A percentile compares a stretch with the other conserved stretches of the same genome.
These are phyloP conservation scores for Champsocephalus gunnari DNA, from an alignment of 2,797 vertebrate genomes.

Conservation along the genomic window DNA sequence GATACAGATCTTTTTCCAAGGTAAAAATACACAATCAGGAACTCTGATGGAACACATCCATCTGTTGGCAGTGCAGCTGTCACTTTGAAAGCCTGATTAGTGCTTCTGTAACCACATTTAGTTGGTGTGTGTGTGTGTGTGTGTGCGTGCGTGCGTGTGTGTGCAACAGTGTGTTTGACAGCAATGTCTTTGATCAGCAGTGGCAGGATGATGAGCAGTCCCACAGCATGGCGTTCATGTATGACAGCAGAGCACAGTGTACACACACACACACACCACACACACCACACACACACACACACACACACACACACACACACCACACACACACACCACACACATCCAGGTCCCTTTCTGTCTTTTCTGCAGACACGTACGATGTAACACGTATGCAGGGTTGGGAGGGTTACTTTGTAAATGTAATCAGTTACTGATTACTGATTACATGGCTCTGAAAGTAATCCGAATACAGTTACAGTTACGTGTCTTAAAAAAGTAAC, in stretches of 20 bases:
- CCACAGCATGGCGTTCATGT: slow-evolving; percentile 43
- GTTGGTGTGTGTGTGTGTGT: slow-evolving; percentile 1
- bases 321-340: too few relatives aligned
- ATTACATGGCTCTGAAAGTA: too few relatives aligned
- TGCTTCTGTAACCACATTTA: slow-evolving; percentile 36
- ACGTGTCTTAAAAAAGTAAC: too few relatives aligned
- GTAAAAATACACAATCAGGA: slow-evolving; percentile 41
- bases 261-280: background rate
- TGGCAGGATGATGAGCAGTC: slow-evolving; percentile 61
- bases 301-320: slow-evolving; percentile 29
- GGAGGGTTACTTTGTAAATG: too few relatives aligned
- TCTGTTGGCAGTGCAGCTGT: slow-evolving; percentile 56
- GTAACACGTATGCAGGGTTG: too few relatives aligned
- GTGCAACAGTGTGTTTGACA: slow-evolving; percentile 38
- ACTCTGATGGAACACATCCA: slow-evolving; percentile 54
- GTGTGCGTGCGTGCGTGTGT: background rate
- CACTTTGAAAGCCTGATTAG: slow-evolving; percentile 40
- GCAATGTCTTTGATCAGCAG: slow-evolving; percentile 64
- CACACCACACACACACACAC: slow-evolving; percentile 8
- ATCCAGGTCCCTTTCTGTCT: too few relatives aligned
- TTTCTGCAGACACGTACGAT: too few relatives aligned
- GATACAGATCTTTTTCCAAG: slow-evolving; percentile 70
- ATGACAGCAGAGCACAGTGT: slow-evolving; percentile 54
- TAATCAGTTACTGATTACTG: too few relatives aligned
- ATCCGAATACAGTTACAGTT: too few relatives aligned